phyloP scores from a whole-genome alignment of 2,113 vertebrate species.

The Strix aluco region DNA sequence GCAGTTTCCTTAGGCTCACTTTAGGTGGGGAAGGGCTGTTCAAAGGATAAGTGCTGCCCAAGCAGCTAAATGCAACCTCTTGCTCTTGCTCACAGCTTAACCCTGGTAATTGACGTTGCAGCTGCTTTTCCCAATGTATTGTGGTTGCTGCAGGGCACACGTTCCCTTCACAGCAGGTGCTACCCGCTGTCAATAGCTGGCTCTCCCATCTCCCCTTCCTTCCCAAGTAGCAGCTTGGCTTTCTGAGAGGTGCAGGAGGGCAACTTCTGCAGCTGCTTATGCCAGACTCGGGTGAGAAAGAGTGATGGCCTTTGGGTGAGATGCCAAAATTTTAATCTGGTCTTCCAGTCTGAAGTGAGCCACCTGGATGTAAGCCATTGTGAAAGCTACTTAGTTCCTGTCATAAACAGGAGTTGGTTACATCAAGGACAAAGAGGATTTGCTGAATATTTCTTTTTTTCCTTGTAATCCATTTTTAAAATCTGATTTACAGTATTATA shows the following conservation, averaged over 20 bases:
- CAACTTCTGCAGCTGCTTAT: constrained; percentile 2
- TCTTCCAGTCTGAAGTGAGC: not conserved
- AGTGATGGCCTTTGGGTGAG: not conserved
- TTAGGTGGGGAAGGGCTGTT: not conserved
- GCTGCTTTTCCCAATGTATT: not conserved
- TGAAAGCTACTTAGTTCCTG: not conserved
- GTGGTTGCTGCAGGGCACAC: not conserved
- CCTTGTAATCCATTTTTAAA: not conserved
- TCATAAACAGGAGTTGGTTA: not conserved
- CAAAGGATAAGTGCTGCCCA: not conserved
- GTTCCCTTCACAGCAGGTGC: not conserved
- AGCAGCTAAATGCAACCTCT: not conserved
- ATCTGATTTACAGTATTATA: not conserved
- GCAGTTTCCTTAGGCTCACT: not conserved
- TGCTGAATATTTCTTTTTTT: not conserved
- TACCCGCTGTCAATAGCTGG: not conserved
- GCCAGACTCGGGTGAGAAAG: not conserved
- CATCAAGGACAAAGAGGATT: not conserved
- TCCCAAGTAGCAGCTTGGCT: not conserved
- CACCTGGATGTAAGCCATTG: not conserved
- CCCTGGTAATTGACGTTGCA: not conserved
- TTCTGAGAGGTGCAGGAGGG: not conserved
- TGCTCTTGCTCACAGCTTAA: not conserved
- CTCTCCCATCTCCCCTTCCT: not conserved
- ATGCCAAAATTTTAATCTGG: not conserved